Evolutionary conservation across 2,888 invertebrate species (phyloP).

Genomic region (Corbicula japonica): DNA sequence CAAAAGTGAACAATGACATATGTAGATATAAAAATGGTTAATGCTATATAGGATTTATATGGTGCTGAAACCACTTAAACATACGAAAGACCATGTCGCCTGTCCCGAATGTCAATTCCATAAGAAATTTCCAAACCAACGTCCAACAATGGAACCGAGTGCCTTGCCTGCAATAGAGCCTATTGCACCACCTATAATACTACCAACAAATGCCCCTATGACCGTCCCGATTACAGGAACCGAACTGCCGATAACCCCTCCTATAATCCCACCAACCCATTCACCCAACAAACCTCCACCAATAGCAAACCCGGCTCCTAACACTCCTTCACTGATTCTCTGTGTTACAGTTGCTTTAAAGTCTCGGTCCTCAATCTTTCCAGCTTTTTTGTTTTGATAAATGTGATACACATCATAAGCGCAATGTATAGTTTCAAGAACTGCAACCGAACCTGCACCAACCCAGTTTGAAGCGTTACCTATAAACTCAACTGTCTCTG

Average conservation of each 20-base stretch:
- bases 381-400: conserved; percentile 15
- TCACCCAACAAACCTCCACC: background rate
- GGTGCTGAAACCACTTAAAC: no score
- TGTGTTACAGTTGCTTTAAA: conserved; percentile 18
- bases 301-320: conserved; percentile 5
- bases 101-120: no score
- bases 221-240: conserved; percentile 13
- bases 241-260: conserved; percentile 29
- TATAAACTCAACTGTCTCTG: conserved; percentile 13
- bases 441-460: conserved; percentile 15
- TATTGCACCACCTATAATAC: conserved; percentile 14
- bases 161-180: conserved; percentile 26
- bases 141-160: conserved; percentile 27
- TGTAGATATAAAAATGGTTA: no score
- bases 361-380: conserved; percentile 13
- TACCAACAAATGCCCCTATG: conserved; percentile 32
- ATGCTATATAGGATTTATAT: no score
- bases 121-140: conserved; percentile 26
- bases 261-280: no score
- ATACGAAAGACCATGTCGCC: no score
- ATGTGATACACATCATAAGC: conserved; percentile 4
- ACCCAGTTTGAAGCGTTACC: conserved; percentile 16
- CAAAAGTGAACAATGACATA: no score
- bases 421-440: conserved; percentile 5
- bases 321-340: conserved; percentile 13